Conservation (phyloP, 92 coral and sea anemone species). For the Epizoanthus scotinus region DNA sequence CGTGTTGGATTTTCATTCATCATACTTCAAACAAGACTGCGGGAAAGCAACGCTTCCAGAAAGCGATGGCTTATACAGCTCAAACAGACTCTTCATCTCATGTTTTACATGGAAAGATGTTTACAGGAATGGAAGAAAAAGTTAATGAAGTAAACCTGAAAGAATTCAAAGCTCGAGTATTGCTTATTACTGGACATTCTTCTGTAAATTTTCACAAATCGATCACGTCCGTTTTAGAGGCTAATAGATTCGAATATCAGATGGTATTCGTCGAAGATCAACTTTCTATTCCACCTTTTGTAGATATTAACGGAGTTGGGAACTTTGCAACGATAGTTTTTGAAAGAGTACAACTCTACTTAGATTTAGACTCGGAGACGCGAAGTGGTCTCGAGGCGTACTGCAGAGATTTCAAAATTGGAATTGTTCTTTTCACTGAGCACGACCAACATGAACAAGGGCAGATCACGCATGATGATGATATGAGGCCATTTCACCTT, state of each 20-base stretch:
- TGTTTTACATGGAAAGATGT: background rate
- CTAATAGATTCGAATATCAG: slow-evolving; percentile 71
- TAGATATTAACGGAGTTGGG: slow-evolving; percentile 51
- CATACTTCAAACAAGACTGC: slow-evolving; percentile 58
- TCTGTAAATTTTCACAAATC: slow-evolving; percentile 66
- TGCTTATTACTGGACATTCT: slow-evolving; percentile 57
- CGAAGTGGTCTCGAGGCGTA: slow-evolving; percentile 66
- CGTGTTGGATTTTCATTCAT: slow-evolving; percentile 74
- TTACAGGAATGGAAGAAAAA: background rate
- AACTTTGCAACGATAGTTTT: slow-evolving; percentile 74
- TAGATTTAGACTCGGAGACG: slow-evolving; percentile 46
- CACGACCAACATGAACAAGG: slow-evolving; percentile 54
- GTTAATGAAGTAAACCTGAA: background rate
- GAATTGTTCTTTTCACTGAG: slow-evolving; percentile 75
- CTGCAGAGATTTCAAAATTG: slow-evolving; percentile 70
- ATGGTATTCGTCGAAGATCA: slow-evolving; percentile 59
- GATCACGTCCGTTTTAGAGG: slow-evolving; percentile 74
- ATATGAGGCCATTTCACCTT: slow-evolving; percentile 48
- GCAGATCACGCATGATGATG: slow-evolving; percentile 33
- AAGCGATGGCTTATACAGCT: slow-evolving; percentile 21
- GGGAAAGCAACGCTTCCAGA: slow-evolving; percentile 61
- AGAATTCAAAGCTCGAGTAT: slow-evolving; percentile 47
- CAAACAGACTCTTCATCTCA: slow-evolving; percentile 9
- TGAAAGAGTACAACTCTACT: slow-evolving; percentile 81
- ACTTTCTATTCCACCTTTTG: slow-evolving; percentile 63